Percentiles rank a stretch among this genome's conserved stretches.
These are phyloP conservation scores for Polypterus bichir DNA, from an alignment of 2,113 vertebrate genomes.

Conservation along the genomic window DNA sequence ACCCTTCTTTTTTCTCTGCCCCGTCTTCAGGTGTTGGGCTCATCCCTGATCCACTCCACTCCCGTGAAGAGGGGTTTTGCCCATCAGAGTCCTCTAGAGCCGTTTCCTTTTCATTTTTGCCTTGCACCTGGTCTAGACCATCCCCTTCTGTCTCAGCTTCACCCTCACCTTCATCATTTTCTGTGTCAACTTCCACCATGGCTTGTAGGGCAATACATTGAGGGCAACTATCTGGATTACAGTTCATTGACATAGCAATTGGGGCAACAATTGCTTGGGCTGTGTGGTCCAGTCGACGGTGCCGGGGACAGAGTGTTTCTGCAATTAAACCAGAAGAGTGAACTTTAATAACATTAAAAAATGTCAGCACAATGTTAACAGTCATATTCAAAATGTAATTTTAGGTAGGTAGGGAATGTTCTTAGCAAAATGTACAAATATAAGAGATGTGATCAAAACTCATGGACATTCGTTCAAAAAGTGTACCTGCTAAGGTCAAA, in stretches of 20 bases:
- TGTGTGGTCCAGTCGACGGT: slow-evolving; percentile 44
- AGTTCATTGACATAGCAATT: slow-evolving; percentile 57
- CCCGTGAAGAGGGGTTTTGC: slow-evolving; percentile 37
- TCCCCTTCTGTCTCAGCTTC: neutral
- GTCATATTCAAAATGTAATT: neutral
- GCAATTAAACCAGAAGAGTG: neutral
- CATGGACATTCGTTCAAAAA: too few species aligned
- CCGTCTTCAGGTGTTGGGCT: neutral
- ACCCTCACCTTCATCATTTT: slow-evolving; percentile 8
- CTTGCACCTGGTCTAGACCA: slow-evolving; percentile 14
- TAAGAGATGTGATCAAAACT: too few species aligned
- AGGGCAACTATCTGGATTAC: slow-evolving; percentile 56
- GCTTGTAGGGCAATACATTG: slow-evolving; percentile 39
- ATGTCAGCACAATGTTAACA: too few species aligned
- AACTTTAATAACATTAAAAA: neutral
- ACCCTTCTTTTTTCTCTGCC: slow-evolving; percentile 17
- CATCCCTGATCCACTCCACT: slow-evolving; percentile 15
- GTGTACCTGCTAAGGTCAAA: too few species aligned
- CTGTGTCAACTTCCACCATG: slow-evolving; percentile 24
- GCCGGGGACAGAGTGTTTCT: slow-evolving; percentile 57
- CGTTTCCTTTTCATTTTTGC: slow-evolving; percentile 29
- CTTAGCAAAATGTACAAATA: too few species aligned
- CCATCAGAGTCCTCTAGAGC: slow-evolving; percentile 31
- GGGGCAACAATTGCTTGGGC: slow-evolving; percentile 55
- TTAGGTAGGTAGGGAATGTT: too few species aligned